phyloP scores from a whole-genome alignment of 2,113 vertebrate species.

The Desmodus rotundus region DNA sequence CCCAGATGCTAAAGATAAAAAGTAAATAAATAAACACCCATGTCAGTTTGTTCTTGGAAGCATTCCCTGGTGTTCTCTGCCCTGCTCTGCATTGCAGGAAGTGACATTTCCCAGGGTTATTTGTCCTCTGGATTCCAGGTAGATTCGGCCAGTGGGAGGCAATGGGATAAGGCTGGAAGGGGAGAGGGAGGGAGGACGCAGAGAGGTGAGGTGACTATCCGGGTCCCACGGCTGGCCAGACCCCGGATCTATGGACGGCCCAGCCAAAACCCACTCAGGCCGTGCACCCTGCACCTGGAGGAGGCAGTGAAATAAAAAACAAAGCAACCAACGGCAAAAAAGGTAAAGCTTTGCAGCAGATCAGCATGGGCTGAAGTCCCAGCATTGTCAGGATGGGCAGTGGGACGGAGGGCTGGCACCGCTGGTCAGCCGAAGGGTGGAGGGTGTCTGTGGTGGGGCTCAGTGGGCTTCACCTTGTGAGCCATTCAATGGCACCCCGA shows the following conservation, averaged over 20 bases:
- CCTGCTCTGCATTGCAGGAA: too few species aligned
- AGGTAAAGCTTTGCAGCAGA: background rate
- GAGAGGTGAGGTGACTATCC: background rate
- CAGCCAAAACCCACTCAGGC: background rate
- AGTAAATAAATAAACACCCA: background rate
- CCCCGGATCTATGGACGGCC: background rate
- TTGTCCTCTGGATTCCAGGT: background rate
- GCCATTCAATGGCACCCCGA: accelerated
- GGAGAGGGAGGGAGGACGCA: background rate
- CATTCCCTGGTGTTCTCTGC: background rate
- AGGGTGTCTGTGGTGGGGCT: accelerated
- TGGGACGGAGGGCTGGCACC: background rate
- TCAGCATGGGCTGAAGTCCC: background rate
- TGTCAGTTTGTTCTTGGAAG: background rate
- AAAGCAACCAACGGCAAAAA: background rate
- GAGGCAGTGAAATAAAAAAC: background rate
- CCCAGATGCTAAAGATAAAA: too few species aligned
- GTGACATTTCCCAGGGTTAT: background rate
- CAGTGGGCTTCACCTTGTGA: too few species aligned
- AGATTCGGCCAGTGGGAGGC: background rate
- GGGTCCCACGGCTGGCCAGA: background rate
- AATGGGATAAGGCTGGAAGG: background rate
- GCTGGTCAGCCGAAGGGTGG: accelerated
- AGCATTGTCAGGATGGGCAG: background rate
- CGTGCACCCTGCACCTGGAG: background rate